Conservation (phyloP, 1,140 invertebrate species). For the Psix sp. region DNA sequence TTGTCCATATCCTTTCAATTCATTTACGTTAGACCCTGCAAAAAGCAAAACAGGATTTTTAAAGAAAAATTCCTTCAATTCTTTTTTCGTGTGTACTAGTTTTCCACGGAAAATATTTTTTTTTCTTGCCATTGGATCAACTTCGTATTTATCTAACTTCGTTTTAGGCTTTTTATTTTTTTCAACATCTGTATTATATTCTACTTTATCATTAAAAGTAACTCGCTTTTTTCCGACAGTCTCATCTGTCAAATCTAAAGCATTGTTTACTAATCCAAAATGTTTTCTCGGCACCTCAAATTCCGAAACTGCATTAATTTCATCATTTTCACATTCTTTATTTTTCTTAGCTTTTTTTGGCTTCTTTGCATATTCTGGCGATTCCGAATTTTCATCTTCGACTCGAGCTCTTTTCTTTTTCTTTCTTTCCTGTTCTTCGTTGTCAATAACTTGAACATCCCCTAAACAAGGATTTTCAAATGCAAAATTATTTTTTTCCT, state of each 20-base stretch:
- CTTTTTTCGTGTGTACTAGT: constrained; percentile 57
- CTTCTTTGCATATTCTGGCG: not conserved
- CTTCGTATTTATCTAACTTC: constrained; percentile 72
- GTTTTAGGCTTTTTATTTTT: constrained; percentile 64
- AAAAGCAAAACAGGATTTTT: constrained; percentile 64
- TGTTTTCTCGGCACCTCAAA: constrained; percentile 68
- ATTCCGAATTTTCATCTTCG: not conserved
- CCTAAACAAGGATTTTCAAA: constrained; percentile 44
- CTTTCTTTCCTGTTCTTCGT: constrained; percentile 21
- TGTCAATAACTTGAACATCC: constrained; percentile 27
- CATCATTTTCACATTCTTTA: constrained; percentile 33
- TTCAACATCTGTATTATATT: constrained; percentile 66
- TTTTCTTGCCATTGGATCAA: constrained; percentile 58
- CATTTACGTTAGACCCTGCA: constrained; percentile 69
- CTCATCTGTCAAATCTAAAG: constrained; percentile 70
- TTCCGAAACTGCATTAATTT: constrained; percentile 45
- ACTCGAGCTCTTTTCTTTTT: constrained; percentile 4
- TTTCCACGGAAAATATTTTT: constrained; percentile 10
- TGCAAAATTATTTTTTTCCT: constrained; percentile 37
- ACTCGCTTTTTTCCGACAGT: constrained; percentile 66
- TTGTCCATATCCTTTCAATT: constrained; percentile 69
- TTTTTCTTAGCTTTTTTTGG: not conserved
- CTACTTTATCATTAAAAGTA: constrained; percentile 71
- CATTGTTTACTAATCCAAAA: constrained; percentile 68
- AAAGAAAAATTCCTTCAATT: constrained; percentile 64